A percentile compares a stretch with the other conserved stretches of the same genome.
These are phyloP conservation scores for Melanaphis sacchari DNA, from an alignment of 1,140 invertebrate genomes.

Conservation along the genomic window DNA sequence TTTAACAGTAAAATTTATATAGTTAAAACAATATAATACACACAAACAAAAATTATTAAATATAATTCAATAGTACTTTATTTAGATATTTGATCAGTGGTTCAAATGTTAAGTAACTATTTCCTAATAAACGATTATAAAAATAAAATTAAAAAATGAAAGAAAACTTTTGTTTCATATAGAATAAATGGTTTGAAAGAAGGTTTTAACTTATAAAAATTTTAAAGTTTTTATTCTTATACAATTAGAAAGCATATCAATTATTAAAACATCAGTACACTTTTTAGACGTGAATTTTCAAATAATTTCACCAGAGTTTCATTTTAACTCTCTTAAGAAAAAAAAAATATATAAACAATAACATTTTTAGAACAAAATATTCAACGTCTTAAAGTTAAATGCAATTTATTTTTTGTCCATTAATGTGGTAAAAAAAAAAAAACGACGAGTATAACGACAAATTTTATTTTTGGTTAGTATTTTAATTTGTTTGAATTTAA, in stretches of 20 bases:
- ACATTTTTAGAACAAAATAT: background rate
- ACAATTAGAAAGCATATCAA: slow-evolving; percentile 30
- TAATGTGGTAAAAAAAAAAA: background rate
- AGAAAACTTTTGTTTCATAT: slow-evolving; percentile 24
- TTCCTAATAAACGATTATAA: background rate
- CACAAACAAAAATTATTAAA: too few species aligned
- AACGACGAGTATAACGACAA: too few species aligned
- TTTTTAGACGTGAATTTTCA: background rate
- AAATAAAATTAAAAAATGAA: background rate
- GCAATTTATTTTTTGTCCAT: background rate
- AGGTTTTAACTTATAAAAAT: slow-evolving; percentile 14
- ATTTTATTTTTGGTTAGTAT: background rate
- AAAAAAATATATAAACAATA: background rate
- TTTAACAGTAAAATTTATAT: background rate
- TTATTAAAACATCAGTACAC: slow-evolving; percentile 29
- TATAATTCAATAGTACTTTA: background rate
- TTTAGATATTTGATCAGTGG: slow-evolving; percentile 3
- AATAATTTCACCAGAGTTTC: background rate
- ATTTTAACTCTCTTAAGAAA: background rate
- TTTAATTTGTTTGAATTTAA: background rate
- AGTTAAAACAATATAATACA: too few species aligned
- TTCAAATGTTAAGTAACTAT: background rate
- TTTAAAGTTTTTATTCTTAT: slow-evolving; percentile 25
- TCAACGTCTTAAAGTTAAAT: background rate
- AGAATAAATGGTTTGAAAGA: slow-evolving; percentile 16